Evolutionary conservation across 2,888 invertebrate genomes (phyloP), one percentile per base, ranked within the genome.

Genomic region (Unio pictorum): DNA sequence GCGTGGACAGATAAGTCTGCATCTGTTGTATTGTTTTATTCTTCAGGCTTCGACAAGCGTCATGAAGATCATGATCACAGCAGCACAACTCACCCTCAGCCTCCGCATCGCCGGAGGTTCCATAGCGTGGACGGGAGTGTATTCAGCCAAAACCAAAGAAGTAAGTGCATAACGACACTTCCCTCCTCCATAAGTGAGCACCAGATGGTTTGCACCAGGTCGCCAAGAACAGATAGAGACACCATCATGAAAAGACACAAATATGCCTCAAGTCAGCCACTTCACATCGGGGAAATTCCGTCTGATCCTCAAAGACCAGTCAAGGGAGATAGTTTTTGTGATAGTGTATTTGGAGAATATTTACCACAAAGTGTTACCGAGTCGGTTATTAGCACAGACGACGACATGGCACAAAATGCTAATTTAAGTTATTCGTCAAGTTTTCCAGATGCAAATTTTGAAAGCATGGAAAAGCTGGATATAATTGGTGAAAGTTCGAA

Each of bases 401-500:
- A 34, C n/a, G 64, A 64, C 20, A 30, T 26, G 55, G 0, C 57
- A 28, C n/a, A 57, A 11, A 64, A 55, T 1, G 57, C 57, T 20
- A 64, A 57, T 28, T 64, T 57, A 18, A 57, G 45, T 45, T 45
- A 45, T 45, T 45, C 45, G 45, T 45, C 45, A 45, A 45, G 45
- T 45, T 45, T 45, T 45, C 11, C 45, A 3, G 45, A 45, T 45
- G 15, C 8, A 45, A 45, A 45, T 45, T 45, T 45, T 45, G 45
- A 67, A 23, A 57, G 58, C 28, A 45, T 77, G 18, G 67, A 68
- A 23, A 62, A 81, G 11, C 74, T 84, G 64, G 87, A 87, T 73
- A 85, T 87, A 63, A 82, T 86, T 45, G 87, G 87, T 1, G 86
- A 85, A 73, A 82, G 81, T 67, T 82, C 79, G 66, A 81, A 81